Percentiles rank a stretch among this genome's conserved stretches.
phyloP scores from a whole-genome alignment of 23 tunicate genomes.

The Oikopleura albicans region DNA sequence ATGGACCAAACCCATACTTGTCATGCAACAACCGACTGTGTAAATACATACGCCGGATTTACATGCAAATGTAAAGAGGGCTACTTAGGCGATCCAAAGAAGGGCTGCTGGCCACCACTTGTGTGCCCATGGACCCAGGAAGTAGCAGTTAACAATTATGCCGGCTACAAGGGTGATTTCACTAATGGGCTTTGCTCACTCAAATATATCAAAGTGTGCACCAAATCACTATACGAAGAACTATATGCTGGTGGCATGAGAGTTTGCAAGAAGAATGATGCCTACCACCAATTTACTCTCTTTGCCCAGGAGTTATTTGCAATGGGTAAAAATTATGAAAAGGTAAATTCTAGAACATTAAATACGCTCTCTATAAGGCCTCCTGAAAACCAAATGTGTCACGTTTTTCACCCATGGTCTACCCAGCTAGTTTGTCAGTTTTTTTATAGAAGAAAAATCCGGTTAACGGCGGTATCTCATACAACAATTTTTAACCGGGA shows the following conservation, averaged over 20 bases:
- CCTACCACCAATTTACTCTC: background rate
- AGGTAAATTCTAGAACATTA: background rate
- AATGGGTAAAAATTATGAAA: background rate
- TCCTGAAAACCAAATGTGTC: no score
- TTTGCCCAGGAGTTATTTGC: background rate
- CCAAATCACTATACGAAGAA: background rate
- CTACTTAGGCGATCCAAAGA: background rate
- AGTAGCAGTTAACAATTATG: background rate
- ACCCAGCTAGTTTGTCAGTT: no score
- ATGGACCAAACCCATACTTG: background rate
- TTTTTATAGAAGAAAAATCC: no score
- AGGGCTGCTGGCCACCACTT: constrained; percentile 13
- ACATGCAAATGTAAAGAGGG: background rate
- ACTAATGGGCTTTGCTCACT: background rate
- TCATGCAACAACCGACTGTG: background rate
- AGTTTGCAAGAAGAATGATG: background rate
- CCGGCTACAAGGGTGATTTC: background rate
- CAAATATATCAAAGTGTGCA: background rate
- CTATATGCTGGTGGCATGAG: background rate
- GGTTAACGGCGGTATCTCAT: no score
- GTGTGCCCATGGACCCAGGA: background rate
- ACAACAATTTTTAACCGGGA: no score
- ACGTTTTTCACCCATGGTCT: no score
- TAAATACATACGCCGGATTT: background rate
- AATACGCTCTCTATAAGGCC: no score